Percentiles rank a stretch among this genome's conserved stretches.
Evolutionary conservation across 2,113 vertebrate species (phyloP).

Genomic region (Emydocephalus ijimae): DNA sequence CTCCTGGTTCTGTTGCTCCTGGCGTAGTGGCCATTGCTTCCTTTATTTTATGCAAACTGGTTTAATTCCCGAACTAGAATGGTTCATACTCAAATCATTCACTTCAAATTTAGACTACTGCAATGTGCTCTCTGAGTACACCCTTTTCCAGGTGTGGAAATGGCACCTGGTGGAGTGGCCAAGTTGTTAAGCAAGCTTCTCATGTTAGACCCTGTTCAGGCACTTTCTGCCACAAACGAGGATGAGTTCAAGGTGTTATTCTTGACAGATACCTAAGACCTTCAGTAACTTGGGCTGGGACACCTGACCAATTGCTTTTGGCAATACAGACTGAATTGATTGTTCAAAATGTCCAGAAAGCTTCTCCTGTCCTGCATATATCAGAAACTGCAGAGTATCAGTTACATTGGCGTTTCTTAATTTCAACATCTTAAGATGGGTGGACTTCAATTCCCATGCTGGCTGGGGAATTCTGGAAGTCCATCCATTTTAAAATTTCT

Average conservation of each 20-base stretch:
- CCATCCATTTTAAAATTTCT: neutral
- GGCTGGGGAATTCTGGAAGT: neutral
- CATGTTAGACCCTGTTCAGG: neutral
- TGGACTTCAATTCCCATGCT: neutral
- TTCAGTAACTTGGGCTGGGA: neutral
- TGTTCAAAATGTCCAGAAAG: neutral
- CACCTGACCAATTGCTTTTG: neutral
- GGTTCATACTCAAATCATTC: neutral
- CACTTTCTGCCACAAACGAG: neutral
- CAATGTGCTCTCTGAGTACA: neutral
- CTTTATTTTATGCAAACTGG: neutral
- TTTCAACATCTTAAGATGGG: neutral
- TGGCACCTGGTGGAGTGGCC: neutral
- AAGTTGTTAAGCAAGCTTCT: neutral
- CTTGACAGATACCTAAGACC: neutral
- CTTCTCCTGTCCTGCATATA: neutral
- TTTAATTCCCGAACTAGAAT: neutral
- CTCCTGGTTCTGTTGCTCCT: neutral
- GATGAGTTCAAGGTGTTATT: neutral
- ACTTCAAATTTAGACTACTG: neutral
- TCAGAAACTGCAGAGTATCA: neutral
- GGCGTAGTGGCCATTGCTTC: neutral
- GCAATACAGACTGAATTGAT: neutral
- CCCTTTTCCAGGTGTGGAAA: neutral
- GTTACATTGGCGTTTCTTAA: neutral